A percentile compares a stretch with the other conserved stretches of the same genome.
Conservation (phyloP, 2,797 vertebrate species). For the Erithacus rubecula region DNA sequence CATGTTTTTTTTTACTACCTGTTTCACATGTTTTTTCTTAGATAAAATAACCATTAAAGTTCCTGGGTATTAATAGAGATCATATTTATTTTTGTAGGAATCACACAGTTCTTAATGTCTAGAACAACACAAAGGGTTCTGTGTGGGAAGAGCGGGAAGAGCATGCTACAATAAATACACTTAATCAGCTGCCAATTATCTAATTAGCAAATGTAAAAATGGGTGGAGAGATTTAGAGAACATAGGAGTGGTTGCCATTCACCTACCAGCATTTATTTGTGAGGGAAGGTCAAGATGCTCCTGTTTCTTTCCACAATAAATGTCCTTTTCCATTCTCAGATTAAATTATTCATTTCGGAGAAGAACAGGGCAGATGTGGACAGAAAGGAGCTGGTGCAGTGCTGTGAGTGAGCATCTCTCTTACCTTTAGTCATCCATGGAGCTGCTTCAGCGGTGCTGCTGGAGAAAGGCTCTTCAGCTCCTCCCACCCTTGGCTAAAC, state of each 20-base stretch:
- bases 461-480: neutral
- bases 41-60: neutral
- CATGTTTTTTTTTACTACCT: neutral
- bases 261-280: neutral
- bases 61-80: neutral
- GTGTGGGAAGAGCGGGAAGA: neutral
- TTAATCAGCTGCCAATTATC: neutral
- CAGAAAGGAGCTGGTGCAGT: neutral
- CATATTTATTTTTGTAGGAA: neutral
- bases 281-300: neutral
- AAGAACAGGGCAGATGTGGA: neutral
- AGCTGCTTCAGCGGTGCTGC: neutral
- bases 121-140: neutral
- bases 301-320: neutral
- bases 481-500: neutral
- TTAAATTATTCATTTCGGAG: neutral
- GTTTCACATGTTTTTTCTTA: neutral
- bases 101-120: neutral
- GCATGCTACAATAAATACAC: neutral
- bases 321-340: neutral
- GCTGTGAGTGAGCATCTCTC: neutral
- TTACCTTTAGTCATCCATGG: neutral
- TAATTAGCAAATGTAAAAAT: neutral
- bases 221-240: neutral
- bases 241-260: rapidly evolving